Conservation (phyloP, 64 coral and sea anemone genomes). For the Astreopora myriophthalma region DNA sequence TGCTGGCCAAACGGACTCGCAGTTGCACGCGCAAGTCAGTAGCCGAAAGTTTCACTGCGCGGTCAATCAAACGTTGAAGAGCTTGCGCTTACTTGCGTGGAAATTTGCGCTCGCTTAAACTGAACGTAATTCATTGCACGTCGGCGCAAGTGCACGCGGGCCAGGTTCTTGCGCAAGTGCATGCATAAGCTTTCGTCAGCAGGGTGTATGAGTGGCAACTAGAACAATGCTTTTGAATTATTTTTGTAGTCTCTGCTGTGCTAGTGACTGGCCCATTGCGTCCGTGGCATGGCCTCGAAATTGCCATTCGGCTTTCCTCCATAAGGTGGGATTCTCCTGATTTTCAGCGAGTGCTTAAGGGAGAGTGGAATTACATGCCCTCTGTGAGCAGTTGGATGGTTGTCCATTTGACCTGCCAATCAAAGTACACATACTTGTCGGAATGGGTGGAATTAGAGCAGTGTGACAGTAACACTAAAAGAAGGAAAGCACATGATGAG, state of each 20-base stretch:
- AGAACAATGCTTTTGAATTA: neutral
- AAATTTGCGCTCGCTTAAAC: no score
- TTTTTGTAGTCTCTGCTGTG: slow-evolving; percentile 18
- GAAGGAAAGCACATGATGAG: neutral
- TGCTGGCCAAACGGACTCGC: no score
- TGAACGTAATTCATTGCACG: no score
- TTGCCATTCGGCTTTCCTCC: slow-evolving; percentile 22
- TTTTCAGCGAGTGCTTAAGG: slow-evolving; percentile 22
- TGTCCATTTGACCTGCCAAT: slow-evolving; percentile 16
- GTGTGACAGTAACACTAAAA: neutral
- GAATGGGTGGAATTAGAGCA: neutral
- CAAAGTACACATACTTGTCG: neutral
- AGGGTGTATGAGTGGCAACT: no score
- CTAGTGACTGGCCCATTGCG: neutral
- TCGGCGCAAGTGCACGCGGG: no score
- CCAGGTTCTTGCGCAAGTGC: no score
- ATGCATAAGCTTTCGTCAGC: no score
- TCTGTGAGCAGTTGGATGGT: slow-evolving; percentile 15
- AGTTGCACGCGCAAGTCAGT: no score
- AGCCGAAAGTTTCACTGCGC: no score
- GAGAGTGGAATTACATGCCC: neutral
- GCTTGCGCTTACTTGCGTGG: no score
- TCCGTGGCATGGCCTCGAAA: slow-evolving; percentile 57
- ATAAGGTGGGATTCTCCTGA: slow-evolving; percentile 11
- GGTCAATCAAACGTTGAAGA: no score